These are phyloP conservation scores for Chroicocephalus ridibundus DNA, from an alignment of 2,113 vertebrate species.

Conservation along the genomic window DNA sequence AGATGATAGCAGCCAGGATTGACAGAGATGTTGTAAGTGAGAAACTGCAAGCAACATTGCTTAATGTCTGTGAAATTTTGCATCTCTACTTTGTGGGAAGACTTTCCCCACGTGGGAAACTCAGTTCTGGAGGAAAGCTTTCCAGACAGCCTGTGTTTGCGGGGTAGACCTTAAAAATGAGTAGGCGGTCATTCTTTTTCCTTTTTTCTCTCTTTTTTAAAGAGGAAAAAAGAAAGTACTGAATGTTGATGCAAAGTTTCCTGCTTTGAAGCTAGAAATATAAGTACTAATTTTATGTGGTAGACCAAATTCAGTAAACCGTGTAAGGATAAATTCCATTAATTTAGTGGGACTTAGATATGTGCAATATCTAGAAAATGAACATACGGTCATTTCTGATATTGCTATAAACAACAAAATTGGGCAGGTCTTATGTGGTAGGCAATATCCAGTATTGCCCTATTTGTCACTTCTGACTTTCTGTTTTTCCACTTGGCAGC, in stretches of 20 bases:
- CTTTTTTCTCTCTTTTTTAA: neutral
- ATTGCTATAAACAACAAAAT: neutral
- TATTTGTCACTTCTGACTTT: neutral
- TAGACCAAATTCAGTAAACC: neutral
- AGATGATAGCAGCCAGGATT: conserved; percentile 81
- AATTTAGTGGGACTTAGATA: neutral
- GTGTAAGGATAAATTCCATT: neutral
- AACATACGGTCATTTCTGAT: neutral
- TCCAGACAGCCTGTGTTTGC: neutral
- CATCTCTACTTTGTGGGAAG: neutral
- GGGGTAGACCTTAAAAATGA: neutral
- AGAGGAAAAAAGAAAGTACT: too few relatives aligned
- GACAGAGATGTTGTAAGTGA: conserved; percentile 92
- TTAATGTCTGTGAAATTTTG: neutral
- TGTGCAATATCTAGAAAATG: neutral
- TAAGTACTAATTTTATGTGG: neutral
- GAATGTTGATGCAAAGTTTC: neutral
- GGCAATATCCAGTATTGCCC: neutral
- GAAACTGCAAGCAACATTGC: neutral
- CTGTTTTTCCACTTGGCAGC: neutral
- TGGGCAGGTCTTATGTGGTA: neutral
- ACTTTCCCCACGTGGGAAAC: neutral
- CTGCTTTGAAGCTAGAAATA: neutral
- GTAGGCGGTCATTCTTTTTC: neutral
- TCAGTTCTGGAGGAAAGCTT: neutral